Base-by-base conservation (phyloP, 2,888 invertebrate genomes). In the Drosophila mulleri region DNA sequence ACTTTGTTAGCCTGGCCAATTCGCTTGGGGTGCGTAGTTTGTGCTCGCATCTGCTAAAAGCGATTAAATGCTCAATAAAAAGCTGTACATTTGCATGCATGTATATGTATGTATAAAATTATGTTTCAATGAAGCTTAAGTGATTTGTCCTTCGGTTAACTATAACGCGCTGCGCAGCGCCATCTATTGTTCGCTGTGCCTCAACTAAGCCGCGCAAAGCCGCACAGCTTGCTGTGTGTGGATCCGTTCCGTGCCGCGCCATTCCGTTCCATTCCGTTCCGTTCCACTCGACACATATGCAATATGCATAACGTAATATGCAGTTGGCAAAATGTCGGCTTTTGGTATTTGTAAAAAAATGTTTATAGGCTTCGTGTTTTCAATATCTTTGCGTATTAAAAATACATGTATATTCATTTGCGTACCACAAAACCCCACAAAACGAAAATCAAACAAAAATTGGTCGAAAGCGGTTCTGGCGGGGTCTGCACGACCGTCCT, bases 231-330 rank as follows among this genome's bases (percentile, higher is more conserved):
- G 16, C 23, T 41, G 47, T 32, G 37, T 32, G 32, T 11, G 12
- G 37, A 7, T n/a, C 16, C 39, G 6, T 18, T 18, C 20, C 8
- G 9, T 4, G 16, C 8, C 23, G 12, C 35, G 1, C 12, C 20
- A 12, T 12, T 44, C 44, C 44, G 3, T 7, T 16, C 14, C 45
- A 11, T 29, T 48, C 6, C 26, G 18, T 16, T 35, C 26, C n/a
- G 32, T n/a, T n/a, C n/a, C 26, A 6, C 20, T 37, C 11, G 29
- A 29, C 52, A 39, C 23, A 29, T 76, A 80, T 80, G 69, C 79
- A 80, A 82, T 82, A 80, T 80, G 76, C 82, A 80, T 76, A 67
- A 60, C 72, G 76, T 72, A 72, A 80, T 75, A 80, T 80, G 67
- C 68, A 78, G 79, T 72, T 72, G 75, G 61, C 72, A 60, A 78